These are phyloP conservation scores for Sebastes melanostomus DNA, from an alignment of 2,797 vertebrate species.

Conservation along the genomic window DNA sequence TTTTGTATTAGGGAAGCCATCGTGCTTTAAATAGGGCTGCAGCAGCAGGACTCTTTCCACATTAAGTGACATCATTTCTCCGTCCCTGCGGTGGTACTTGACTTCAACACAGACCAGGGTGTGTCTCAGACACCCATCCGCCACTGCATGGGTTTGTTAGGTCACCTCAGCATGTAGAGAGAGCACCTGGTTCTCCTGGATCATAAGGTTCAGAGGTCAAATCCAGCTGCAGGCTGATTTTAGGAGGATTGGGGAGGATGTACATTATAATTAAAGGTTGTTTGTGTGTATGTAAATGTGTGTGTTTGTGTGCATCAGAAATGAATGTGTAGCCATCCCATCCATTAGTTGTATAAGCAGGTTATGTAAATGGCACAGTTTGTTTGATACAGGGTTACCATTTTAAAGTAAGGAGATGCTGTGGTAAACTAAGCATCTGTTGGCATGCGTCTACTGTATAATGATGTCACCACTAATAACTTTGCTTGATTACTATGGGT, in stretches of 20 bases:
- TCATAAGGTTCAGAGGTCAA: constrained; percentile 35
- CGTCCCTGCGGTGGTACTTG: constrained; percentile 33
- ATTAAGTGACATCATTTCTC: constrained; percentile 61
- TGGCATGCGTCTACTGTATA: constrained; percentile 33
- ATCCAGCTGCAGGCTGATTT: constrained; percentile 15
- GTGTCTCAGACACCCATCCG: constrained; percentile 33
- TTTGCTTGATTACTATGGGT: constrained; percentile 60
- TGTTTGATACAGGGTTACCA: constrained; percentile 19
- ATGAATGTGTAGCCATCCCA: constrained; percentile 11
- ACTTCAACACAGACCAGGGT: constrained; percentile 51
- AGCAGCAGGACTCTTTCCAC: constrained; percentile 45
- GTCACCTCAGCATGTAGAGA: constrained; percentile 2
- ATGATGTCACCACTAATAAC: constrained; percentile 42
- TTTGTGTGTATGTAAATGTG: not conserved
- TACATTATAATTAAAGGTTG: not conserved
- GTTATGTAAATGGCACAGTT: constrained; percentile 53
- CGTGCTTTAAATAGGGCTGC: constrained; percentile 57
- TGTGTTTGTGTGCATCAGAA: not conserved
- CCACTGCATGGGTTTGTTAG: not conserved
- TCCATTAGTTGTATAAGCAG: constrained; percentile 36
- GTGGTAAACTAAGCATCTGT: constrained; percentile 25
- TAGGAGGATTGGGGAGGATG: not conserved
- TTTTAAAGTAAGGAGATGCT: constrained; percentile 33
- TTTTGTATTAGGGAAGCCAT: constrained; percentile 42
- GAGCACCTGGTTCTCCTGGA: constrained; percentile 9